Conservation (phyloP, 2,888 invertebrate genomes). For the Chrysolina americana region DNA sequence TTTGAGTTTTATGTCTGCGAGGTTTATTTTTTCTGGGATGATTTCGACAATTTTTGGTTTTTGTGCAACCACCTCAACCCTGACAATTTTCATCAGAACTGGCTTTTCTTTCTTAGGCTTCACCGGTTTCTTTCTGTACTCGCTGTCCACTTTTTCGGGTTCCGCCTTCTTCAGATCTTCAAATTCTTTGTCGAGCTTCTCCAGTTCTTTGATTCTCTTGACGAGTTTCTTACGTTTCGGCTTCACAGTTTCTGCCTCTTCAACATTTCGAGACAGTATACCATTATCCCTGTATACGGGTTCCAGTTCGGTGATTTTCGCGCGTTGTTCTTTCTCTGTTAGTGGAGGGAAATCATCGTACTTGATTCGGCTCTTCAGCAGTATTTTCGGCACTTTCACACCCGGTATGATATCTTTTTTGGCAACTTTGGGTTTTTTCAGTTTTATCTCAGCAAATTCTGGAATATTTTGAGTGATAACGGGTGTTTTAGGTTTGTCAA, state of each 20-base stretch:
- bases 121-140: slow-evolving; percentile 64
- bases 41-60: slow-evolving; percentile 74
- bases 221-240: slow-evolving; percentile 64
- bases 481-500: slow-evolving; percentile 71
- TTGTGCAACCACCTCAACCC: slow-evolving; percentile 68
- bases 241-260: slow-evolving; percentile 67
- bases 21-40: slow-evolving; percentile 72
- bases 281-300: slow-evolving; percentile 66
- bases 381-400: slow-evolving; percentile 75
- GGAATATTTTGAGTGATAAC: slow-evolving; percentile 74
- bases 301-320: slow-evolving; percentile 62
- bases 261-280: slow-evolving; percentile 69
- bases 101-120: slow-evolving; percentile 60
- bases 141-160: slow-evolving; percentile 52
- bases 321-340: slow-evolving; percentile 59
- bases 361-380: slow-evolving; percentile 80
- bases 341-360: slow-evolving; percentile 69
- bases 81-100: slow-evolving; percentile 58
- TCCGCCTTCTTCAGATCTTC: slow-evolving; percentile 61
- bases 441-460: slow-evolving; percentile 78
- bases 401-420: slow-evolving; percentile 56
- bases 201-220: slow-evolving; percentile 60
- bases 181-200: slow-evolving; percentile 61
- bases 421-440: slow-evolving; percentile 66
- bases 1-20: slow-evolving; percentile 77